Percentiles rank a stretch among this genome's conserved stretches.
Conservation (phyloP, 2,113 vertebrate genomes). For the Promerops cafer region DNA sequence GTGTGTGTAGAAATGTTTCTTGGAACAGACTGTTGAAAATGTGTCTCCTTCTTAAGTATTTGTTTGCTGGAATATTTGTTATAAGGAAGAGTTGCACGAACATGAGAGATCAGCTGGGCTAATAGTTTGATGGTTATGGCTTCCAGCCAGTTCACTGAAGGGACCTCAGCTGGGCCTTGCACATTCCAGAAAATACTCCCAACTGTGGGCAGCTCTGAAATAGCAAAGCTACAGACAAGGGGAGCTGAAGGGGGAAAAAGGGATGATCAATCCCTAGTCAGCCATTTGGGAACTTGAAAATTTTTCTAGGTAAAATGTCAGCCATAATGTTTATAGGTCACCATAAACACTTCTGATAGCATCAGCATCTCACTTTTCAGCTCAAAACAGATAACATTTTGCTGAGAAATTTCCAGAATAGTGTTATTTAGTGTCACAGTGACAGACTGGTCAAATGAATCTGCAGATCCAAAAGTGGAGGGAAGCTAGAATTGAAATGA, state of each 20-base stretch:
- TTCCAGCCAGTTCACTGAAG: neutral
- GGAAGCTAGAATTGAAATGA: neutral
- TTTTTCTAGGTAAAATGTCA: neutral
- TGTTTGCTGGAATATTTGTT: neutral
- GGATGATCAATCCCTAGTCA: neutral
- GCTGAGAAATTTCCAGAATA: neutral
- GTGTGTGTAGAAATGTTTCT: neutral
- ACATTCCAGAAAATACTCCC: neutral
- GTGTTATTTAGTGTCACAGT: neutral
- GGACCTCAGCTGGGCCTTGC: neutral
- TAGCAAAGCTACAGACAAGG: neutral
- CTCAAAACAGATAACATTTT: neutral
- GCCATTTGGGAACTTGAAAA: neutral
- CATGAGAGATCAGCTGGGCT: neutral
- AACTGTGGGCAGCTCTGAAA: neutral
- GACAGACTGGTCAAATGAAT: neutral
- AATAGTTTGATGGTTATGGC: neutral
- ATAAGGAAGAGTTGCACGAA: neutral
- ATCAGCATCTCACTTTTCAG: neutral
- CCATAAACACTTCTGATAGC: neutral
- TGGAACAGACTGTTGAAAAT: neutral
- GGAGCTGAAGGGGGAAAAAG: neutral
- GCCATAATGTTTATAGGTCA: neutral
- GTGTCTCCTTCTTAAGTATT: neutral
- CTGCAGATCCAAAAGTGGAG: neutral